A percentile compares a stretch with the other conserved stretches of the same genome.
Evolutionary conservation across 2,113 vertebrate species (phyloP).

Genomic region (Terrapene triunguis): DNA sequence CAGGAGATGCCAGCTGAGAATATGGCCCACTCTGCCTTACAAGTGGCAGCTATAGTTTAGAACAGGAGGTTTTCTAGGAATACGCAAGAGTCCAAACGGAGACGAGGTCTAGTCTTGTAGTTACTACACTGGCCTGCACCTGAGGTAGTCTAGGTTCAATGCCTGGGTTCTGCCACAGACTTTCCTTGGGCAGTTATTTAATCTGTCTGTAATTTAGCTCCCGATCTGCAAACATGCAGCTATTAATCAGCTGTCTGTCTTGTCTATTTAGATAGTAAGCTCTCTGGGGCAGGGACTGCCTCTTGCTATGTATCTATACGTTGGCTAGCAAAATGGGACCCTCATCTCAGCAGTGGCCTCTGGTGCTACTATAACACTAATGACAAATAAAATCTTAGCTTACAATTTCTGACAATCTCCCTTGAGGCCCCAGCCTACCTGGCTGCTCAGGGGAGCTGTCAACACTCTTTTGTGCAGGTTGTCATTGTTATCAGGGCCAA

Average conservation of each 20-base stretch:
- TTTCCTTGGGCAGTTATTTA: background rate
- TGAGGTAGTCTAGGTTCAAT: background rate
- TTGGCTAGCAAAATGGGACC: background rate
- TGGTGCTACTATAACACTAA: background rate
- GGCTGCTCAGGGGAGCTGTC: accelerated
- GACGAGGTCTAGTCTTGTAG: background rate
- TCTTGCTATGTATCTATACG: background rate
- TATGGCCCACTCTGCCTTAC: too few relatives aligned
- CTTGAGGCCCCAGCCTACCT: accelerated
- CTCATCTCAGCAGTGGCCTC: background rate
- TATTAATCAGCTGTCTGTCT: background rate
- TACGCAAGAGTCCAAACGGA: background rate
- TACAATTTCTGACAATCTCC: accelerated
- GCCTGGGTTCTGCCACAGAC: too few relatives aligned
- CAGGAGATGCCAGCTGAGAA: too few relatives aligned
- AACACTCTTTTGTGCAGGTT: accelerated
- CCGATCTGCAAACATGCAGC: background rate
- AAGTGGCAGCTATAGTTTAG: background rate
- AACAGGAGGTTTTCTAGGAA: background rate
- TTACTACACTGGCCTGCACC: background rate
- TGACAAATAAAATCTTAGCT: accelerated
- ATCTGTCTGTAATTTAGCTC: background rate
- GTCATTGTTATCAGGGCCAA: accelerated
- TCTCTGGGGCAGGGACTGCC: accelerated
- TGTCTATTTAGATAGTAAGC: accelerated